phyloP scores from a whole-genome alignment of 2,888 invertebrate genomes.

The Athripsodes cinereus region DNA sequence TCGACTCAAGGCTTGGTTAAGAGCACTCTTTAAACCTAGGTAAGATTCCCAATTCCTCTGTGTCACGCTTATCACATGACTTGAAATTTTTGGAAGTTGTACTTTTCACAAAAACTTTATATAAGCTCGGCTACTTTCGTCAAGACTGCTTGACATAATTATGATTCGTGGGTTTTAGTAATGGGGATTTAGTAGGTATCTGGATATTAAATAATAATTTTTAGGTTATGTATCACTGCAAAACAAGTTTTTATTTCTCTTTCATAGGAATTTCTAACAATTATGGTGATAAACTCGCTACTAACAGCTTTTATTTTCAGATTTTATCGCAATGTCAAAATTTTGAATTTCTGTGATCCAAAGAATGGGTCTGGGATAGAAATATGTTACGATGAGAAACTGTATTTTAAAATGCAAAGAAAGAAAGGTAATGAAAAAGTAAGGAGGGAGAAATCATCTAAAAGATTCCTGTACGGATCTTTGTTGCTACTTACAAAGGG shows the following conservation, averaged over 20 bases:
- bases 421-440: constrained; percentile 31
- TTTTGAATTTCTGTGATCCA: constrained; percentile 8
- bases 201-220: not conserved
- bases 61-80: too few species aligned
- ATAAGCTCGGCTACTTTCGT: too few species aligned
- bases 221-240: not conserved
- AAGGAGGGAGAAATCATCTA: constrained; percentile 29
- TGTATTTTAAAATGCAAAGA: constrained; percentile 18
- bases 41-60: too few species aligned
- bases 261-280: too few species aligned
- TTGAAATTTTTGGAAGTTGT: too few species aligned
- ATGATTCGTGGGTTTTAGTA: too few species aligned
- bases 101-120: too few species aligned
- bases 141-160: too few species aligned
- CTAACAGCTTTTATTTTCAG: constrained; percentile 8
- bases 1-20: too few species aligned
- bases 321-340: constrained; percentile 8
- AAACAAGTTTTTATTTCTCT: not conserved
- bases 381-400: constrained; percentile 35
- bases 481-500: constrained; percentile 66
- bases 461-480: constrained; percentile 64
- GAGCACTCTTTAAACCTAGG: too few species aligned
- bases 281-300: too few species aligned
- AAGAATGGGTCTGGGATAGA: constrained; percentile 44
- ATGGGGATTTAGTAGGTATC: too few species aligned